A percentile compares a stretch with the other conserved stretches of the same genome.
Evolutionary conservation across 1,140 invertebrate genomes (phyloP).

Genomic region (Charaxes varanes): DNA sequence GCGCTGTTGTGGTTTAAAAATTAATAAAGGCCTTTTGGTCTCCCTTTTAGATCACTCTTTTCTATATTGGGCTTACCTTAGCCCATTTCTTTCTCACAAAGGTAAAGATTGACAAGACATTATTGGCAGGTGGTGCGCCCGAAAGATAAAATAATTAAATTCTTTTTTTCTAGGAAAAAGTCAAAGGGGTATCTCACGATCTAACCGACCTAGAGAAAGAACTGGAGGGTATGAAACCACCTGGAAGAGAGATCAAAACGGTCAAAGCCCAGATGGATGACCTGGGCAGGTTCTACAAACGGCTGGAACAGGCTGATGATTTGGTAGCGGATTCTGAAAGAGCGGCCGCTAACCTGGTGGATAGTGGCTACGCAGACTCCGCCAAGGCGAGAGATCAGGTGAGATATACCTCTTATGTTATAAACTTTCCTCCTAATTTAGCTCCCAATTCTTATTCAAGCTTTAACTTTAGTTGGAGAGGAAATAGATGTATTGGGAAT

Average conservation of each 20-base stretch:
- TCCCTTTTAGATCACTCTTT: no score
- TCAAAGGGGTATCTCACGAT: conserved; percentile 85
- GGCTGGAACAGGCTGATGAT: conserved; percentile 79
- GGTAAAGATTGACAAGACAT: no score
- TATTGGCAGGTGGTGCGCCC: no score
- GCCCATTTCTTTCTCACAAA: no score
- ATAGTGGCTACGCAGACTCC: conserved; percentile 88
- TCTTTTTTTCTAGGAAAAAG: conserved; percentile 77
- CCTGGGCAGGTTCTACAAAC: conserved; percentile 79
- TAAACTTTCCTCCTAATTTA: no score
- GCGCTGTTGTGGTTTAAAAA: no score
- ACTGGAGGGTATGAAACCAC: conserved; percentile 87
- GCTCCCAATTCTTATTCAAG: no score
- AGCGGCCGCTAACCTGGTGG: conserved; percentile 84
- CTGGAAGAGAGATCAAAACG: conserved; percentile 89
- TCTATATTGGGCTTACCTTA: no score
- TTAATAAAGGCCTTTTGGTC: no score
- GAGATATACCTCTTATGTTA: not conserved
- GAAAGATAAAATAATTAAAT: no score
- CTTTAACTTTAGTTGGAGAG: no score
- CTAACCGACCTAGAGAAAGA: conserved; percentile 88
- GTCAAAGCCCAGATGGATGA: conserved; percentile 91
- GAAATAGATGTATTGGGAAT: no score
- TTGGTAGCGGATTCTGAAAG: conserved; percentile 82
- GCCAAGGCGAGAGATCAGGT: conserved; percentile 82